Conservation (phyloP, 2,797 vertebrate species). For the Falco rusticolus region DNA sequence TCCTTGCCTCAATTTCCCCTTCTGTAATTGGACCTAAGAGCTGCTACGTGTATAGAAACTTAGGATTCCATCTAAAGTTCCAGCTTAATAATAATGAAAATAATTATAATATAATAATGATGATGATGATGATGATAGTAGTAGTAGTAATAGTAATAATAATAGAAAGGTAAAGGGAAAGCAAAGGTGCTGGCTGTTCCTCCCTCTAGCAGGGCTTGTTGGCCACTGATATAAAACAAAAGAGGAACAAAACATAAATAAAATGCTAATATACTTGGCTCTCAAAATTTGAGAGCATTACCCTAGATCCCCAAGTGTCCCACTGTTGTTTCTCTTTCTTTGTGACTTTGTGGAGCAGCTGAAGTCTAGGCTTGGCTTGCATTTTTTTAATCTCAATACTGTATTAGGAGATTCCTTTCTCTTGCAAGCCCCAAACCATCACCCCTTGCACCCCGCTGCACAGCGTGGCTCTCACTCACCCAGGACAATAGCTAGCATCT, state of each 20-base stretch:
- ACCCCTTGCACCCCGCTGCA: neutral
- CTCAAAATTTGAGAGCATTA: neutral
- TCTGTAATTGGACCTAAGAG: neutral
- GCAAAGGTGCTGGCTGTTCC: neutral
- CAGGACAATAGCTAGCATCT: slow-evolving; percentile 93
- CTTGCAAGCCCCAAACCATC: neutral
- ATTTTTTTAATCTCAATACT: neutral
- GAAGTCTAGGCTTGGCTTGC: neutral
- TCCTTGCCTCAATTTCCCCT: neutral
- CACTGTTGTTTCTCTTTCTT: neutral
- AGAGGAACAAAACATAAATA: neutral
- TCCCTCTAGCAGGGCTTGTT: neutral
- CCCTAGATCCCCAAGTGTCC: neutral
- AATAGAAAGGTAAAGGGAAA: neutral
- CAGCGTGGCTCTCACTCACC: slow-evolving; percentile 81
- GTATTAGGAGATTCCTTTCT: neutral
- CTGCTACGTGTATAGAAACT: neutral
- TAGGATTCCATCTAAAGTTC: neutral
- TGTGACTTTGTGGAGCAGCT: neutral
- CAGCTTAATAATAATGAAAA: neutral
- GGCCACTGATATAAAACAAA: neutral
- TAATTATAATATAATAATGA: no score
- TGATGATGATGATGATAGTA: no score
- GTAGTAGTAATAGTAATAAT: neutral
- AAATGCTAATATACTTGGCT: neutral